Base-by-base conservation (phyloP, 2,113 vertebrate species). In the Ellobius talpinus region DNA sequence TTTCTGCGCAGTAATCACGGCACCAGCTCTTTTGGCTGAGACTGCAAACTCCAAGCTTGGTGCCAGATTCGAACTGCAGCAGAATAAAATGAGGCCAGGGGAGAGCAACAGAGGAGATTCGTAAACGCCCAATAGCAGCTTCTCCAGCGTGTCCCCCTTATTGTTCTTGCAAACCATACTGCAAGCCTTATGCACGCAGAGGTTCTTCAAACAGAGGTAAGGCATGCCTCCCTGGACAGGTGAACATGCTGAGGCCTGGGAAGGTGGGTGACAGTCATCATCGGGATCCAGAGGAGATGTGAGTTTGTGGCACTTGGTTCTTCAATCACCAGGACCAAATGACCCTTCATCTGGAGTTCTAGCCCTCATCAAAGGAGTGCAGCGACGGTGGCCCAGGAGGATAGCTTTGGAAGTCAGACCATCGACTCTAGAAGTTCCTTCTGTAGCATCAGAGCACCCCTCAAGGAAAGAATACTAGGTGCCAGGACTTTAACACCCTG, bases 401-500 rank as follows among this genome's bases (percentile, higher is more conserved):
- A 6, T 13, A 11, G 50, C 21, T 16, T 1, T 19, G 8, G 29
- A 11, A 84, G 68, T 42, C 50, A 10, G 42, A 5, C 14, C 2
- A 0, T 0, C 5, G 0, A 26, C 45, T 36, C 45, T 16, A 2
- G 3, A 63, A 2, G 31, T 29, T 31, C 2, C 29, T 5, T 36
- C 4, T 17, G 12, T 79, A 47, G 42, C 42, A 2, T 55, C 2
- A 47, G 72, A 78, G 58, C 0, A 1, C 77, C 19, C 26, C 2
- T 3, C 55, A 14, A 1, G 47, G 26, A 31, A 65, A 50, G 33
- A 65, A 31, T 19, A 66, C 42, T 3, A 31, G 17, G 84, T 0
- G 0, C n/a, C 9, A 7, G 58, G 24, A n/a, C 6, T 0, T 9
- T 31, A 39, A 11, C 16, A 29, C 63, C 6, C 26, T 0, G 26